phyloP scores from a whole-genome alignment of 2,888 invertebrate species.

The Enchytraeus crypticus region DNA sequence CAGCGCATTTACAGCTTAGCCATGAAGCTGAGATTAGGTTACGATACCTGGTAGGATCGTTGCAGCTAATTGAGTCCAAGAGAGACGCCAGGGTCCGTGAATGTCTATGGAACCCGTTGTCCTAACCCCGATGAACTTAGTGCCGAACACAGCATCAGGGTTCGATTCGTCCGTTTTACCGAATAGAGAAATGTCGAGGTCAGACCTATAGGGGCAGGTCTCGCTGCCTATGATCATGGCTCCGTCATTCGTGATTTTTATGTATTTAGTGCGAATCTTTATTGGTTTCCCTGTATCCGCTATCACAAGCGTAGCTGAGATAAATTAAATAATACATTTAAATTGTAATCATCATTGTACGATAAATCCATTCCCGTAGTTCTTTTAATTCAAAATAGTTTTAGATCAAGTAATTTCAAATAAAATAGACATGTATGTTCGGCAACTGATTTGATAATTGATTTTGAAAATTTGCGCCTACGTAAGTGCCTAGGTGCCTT shows the following conservation, averaged over 20 bases:
- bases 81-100: constrained; percentile 29
- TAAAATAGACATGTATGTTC: no score
- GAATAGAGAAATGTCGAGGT: constrained; percentile 23
- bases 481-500: no score
- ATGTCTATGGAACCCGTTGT: constrained; percentile 31
- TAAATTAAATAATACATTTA: no score
- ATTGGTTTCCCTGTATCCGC: constrained; percentile 18
- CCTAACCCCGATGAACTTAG: constrained; percentile 33
- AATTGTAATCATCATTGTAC: no score
- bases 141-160: constrained; percentile 22
- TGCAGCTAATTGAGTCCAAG: constrained; percentile 31
- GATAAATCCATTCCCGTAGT: no score
- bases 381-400: no score
- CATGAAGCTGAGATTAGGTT: no score
- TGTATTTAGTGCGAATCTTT: constrained; percentile 17
- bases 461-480: no score
- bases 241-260: constrained; percentile 21
- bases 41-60: constrained; percentile 11
- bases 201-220: constrained; percentile 22
- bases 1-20: no score
- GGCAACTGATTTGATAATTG: no score
- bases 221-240: constrained; percentile 29
- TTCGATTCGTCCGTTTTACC: constrained; percentile 19
- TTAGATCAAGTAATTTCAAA: no score
- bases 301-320: constrained; percentile 19